Evolutionary conservation across 2,888 invertebrate species (phyloP), one percentile per base, ranked within the genome.

Genomic region (Penaeus monodon): DNA sequence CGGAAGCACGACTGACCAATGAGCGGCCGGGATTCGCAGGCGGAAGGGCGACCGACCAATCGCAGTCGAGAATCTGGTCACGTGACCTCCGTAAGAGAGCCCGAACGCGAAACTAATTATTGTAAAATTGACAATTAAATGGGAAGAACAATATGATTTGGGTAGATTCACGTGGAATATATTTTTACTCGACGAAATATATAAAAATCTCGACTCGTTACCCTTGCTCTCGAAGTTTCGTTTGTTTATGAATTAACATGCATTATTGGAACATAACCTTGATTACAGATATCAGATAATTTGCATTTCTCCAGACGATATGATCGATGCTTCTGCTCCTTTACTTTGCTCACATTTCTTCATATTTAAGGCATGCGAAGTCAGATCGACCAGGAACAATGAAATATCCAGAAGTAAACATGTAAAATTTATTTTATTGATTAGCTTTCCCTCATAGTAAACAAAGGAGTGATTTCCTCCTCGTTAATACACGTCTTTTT

Each of bases 71-170:
- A 6, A 22, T 49, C 38, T 64, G 33, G 64, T 64, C 79, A 64
- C 64, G 63, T 79, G 63, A 64, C 57, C 57, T 24, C 20, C n/a
- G 66, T 73, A 83, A 22, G 65, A 38, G 86, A n/a, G 73, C 83
- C 86, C 66, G 86, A 86, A 86, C 86, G 86, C 83, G 83, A n/a
- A 83, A 63, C 83, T 83, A 78, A 78, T 86, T 77, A 86, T 86
- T 81, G 64, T 38, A 27, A 68, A 63, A 64, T 64, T 29, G 44
- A 65, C 33, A 64, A 80, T 79, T 73, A 14, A 63, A 27, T 27
- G 24, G 57, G 22, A 70, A 64, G 66, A 66, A 78, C 22, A 64
- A 44, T 22, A 8, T 6, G 49, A 33, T 33, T 22, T n/a, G 14
- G 57, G 22, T 20, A 17, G n/a, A 70, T 77, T 29, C 63, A 64